Percentiles rank a stretch among this genome's conserved stretches.
These are phyloP conservation scores for Nansenia antarctica DNA, from an alignment of 2,113 vertebrate genomes.

Conservation along the genomic window DNA sequence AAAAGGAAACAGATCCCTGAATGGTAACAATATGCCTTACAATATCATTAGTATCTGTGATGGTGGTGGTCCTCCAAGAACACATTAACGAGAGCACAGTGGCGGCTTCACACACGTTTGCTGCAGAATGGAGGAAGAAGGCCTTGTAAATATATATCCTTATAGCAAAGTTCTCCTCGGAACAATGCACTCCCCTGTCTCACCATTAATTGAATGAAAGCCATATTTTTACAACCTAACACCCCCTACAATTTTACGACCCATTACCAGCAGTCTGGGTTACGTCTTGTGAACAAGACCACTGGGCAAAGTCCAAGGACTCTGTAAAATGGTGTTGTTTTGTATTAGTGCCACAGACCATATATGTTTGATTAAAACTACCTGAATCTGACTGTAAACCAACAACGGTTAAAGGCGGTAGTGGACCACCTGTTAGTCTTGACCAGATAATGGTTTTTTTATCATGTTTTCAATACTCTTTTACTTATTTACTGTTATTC, in stretches of 20 bases:
- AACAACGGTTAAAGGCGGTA: too few relatives aligned
- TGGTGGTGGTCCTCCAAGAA: background rate
- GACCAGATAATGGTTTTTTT: too few relatives aligned
- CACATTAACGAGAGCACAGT: background rate
- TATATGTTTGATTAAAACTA: too few relatives aligned
- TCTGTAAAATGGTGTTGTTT: background rate
- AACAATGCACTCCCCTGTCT: constrained; percentile 38
- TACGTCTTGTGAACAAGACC: background rate
- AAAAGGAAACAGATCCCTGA: background rate
- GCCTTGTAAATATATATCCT: background rate
- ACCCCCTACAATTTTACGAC: constrained; percentile 37
- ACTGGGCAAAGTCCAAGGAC: constrained; percentile 48
- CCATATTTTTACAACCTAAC: constrained; percentile 43
- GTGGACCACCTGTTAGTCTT: too few relatives aligned
- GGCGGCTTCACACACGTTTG: background rate
- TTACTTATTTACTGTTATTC: too few relatives aligned
- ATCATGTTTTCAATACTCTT: too few relatives aligned
- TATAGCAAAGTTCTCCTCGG: background rate
- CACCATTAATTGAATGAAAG: constrained; percentile 24
- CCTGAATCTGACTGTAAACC: too few relatives aligned
- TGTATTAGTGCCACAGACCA: too few relatives aligned
- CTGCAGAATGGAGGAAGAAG: too few relatives aligned
- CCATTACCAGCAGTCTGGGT: constrained; percentile 18
- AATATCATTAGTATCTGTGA: background rate
- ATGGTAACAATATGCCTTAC: background rate